Base-by-base conservation (phyloP, 2,888 invertebrate species). In the Melanostoma scalare region DNA sequence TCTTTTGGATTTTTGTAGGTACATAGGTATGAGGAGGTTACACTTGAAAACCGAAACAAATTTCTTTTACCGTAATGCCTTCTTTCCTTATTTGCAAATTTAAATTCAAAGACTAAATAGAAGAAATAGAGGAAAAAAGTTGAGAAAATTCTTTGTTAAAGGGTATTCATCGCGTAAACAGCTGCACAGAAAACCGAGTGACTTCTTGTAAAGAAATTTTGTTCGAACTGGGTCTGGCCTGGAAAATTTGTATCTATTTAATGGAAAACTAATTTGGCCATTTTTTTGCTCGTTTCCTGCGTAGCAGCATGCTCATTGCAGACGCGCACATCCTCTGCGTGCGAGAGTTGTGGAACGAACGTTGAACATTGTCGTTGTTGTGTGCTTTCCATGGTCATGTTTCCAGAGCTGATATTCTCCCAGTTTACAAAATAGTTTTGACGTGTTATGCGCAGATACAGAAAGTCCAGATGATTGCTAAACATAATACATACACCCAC, bases 171-270 rank as follows among this genome's bases (percentile, higher is more conserved):
- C 82, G 77, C 79, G 73, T 78, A 78, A 85, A 85, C 71, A 73
- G 76, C 85, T 72, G 75, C 85, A 63, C 6, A 85, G 72, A 56
- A 71, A 81, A 78, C 73, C 80, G 77, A 82, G 71, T 85, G 80
- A 73, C 80, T 76, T 85, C 79, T 79, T 74, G 75, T 85, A 74
- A 85, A 78, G 81, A 86, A 80, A 85, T 86, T 84, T 85, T 69
- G 73, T 85, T 84, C 81, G 72, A 86, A 87, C 87, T 87, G 86
- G 86, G 86, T 85, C 86, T 86, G 85, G 85, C 81, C 87, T 87
- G 87, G 87, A 87, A 87, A 87, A 85, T 85, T 86, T 86, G 82
- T 82, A 82, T 82, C 82, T 82, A 82, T 77, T 82, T 81, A 80
- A 80, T 86, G 84, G 85, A 82, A 82, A 82, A 73, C 46, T 75